A percentile compares a stretch with the other conserved stretches of the same genome.
Evolutionary conservation across 2,113 vertebrate genomes (phyloP).

Genomic region (Lates calcarifer): DNA sequence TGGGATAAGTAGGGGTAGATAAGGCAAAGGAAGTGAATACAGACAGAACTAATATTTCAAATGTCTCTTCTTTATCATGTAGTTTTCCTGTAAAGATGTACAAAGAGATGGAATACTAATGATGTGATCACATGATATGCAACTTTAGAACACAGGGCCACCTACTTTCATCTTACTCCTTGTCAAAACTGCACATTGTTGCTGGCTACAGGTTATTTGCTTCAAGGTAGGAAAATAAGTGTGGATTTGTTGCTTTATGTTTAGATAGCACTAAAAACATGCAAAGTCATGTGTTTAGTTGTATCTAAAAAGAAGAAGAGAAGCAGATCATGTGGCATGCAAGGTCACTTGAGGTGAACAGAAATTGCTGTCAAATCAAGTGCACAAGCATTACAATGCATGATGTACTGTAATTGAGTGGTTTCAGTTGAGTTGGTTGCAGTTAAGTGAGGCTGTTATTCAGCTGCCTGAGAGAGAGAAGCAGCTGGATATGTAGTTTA

Average conservation of each 20-base stretch:
- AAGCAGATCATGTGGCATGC: not conserved
- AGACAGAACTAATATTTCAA: conserved; percentile 3
- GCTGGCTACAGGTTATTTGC: not conserved
- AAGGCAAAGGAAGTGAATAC: conserved; percentile 16
- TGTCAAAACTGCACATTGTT: not conserved
- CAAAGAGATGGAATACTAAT: conserved; percentile 1
- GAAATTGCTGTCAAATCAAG: not conserved
- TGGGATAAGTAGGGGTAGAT: conserved; percentile 23
- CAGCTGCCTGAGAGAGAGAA: conserved; percentile 5
- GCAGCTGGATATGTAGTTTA: conserved; percentile 56
- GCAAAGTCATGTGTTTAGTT: no score
- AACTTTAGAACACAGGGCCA: not conserved
- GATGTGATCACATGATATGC: not conserved
- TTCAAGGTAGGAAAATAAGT: not conserved
- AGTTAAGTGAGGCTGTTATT: not conserved
- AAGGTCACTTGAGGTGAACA: not conserved
- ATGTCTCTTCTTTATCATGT: conserved; percentile 25
- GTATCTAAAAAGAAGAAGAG: not conserved
- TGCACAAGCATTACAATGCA: not conserved
- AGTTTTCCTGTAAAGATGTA: not conserved
- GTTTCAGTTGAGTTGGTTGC: no score
- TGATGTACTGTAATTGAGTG: not conserved
- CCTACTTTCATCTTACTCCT: not conserved
- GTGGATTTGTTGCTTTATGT: not conserved
- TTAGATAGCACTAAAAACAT: not conserved